phyloP scores from a whole-genome alignment of 2,113 vertebrate genomes.

The Psilopogon haemacephalus region DNA sequence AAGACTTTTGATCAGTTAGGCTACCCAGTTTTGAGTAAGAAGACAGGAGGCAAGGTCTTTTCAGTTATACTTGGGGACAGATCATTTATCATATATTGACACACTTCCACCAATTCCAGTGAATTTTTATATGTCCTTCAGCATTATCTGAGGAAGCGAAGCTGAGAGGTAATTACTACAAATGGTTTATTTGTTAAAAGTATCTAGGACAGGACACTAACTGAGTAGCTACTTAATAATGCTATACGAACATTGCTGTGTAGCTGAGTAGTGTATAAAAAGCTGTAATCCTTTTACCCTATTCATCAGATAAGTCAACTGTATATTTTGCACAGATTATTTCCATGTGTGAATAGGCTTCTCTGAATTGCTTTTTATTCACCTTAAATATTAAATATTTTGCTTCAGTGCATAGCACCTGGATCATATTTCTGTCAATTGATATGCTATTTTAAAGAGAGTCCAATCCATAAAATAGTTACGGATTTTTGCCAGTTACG shows the following conservation, averaged over 20 bases:
- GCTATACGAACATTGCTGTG: background rate
- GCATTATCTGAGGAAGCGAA: background rate
- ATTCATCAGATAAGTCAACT: background rate
- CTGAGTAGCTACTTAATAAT: background rate
- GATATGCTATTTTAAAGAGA: background rate
- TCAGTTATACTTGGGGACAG: background rate
- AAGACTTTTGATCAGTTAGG: background rate
- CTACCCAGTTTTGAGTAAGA: background rate
- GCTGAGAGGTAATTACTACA: background rate
- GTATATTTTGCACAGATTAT: background rate
- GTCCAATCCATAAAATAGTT: background rate
- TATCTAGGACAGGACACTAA: background rate
- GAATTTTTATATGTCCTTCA: background rate
- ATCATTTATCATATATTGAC: background rate
- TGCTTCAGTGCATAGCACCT: background rate
- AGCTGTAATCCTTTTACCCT: background rate
- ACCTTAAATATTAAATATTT: conserved; percentile 16
- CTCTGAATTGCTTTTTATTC: background rate
- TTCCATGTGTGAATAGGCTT: background rate
- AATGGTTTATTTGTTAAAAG: conserved; percentile 1
- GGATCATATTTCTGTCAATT: background rate
- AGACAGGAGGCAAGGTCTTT: background rate
- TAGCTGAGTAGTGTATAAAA: background rate
- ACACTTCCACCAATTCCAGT: background rate
- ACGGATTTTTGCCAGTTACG: background rate